These are phyloP conservation scores for Tetramorium bicarinatum DNA, from an alignment of 2,888 invertebrate species.

Conservation along the genomic window DNA sequence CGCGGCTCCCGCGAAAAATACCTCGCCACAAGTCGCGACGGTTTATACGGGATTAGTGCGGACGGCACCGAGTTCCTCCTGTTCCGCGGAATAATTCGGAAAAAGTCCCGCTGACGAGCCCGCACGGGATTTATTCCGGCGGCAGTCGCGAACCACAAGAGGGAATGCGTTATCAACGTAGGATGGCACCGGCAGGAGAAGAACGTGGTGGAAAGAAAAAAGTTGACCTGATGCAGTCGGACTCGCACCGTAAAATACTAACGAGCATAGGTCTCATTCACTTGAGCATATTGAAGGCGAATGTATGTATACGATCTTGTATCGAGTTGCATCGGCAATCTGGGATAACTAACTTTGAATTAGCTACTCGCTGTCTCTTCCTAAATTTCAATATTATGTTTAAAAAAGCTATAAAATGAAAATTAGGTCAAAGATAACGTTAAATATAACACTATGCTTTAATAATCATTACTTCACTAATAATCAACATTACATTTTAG, in stretches of 20 bases:
- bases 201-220: slow-evolving; percentile 14
- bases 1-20: slow-evolving; percentile 45
- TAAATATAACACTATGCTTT: neutral
- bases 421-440: neutral
- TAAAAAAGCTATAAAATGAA: neutral
- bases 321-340: slow-evolving; percentile 9
- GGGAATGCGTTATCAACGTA: slow-evolving; percentile 56
- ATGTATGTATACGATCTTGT: neutral
- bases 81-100: slow-evolving; percentile 44
- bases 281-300: neutral
- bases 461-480: neutral
- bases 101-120: slow-evolving; percentile 40
- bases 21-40: slow-evolving; percentile 55
- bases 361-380: neutral
- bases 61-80: slow-evolving; percentile 48
- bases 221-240: slow-evolving; percentile 53
- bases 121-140: slow-evolving; percentile 48
- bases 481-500: neutral
- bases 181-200: neutral
- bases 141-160: slow-evolving; percentile 43
- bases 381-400: neutral
- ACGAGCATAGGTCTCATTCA: slow-evolving; percentile 49
- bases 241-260: slow-evolving; percentile 61
- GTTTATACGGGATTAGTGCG: slow-evolving; percentile 56
- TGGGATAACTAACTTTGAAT: neutral